Conservation (phyloP, 2,113 vertebrate genomes). For the Tretioscincus oriximinensis region DNA sequence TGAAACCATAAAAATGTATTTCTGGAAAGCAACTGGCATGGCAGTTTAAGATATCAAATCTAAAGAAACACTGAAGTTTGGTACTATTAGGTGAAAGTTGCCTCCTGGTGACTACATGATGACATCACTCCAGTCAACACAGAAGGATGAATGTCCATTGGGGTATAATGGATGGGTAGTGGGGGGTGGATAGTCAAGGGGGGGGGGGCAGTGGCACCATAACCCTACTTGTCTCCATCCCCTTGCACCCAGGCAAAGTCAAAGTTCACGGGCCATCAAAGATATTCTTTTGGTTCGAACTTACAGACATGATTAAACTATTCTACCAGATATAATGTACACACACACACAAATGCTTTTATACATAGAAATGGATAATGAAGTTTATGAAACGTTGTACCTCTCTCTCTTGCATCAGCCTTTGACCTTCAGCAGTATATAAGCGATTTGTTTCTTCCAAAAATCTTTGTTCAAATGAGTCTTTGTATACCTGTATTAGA, state of each 20-base stretch:
- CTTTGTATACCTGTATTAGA: constrained; percentile 77
- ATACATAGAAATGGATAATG: too few relatives aligned
- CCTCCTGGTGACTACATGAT: too few relatives aligned
- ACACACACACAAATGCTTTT: too few relatives aligned
- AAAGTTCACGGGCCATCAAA: too few relatives aligned
- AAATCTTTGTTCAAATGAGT: constrained; percentile 81
- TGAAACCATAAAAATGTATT: neutral
- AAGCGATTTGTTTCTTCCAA: constrained; percentile 82
- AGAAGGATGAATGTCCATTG: too few relatives aligned
- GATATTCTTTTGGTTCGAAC: neutral
- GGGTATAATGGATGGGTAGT: too few relatives aligned
- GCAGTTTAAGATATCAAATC: neutral
- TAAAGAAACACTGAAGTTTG: neutral
- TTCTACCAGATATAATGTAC: neutral
- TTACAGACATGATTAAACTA: neutral
- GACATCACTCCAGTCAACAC: too few relatives aligned
- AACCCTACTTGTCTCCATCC: too few relatives aligned
- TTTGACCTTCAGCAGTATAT: constrained; percentile 82
- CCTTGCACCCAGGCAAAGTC: too few relatives aligned
- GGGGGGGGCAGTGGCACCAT: too few relatives aligned
- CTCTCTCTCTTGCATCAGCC: constrained; percentile 84
- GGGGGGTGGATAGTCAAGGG: too few relatives aligned
- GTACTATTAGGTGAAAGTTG: too few relatives aligned
- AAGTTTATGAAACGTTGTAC: constrained; percentile 44
- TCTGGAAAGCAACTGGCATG: neutral